A percentile compares a stretch with the other conserved stretches of the same genome.
phyloP scores from a whole-genome alignment of 1,140 invertebrate genomes.

The Drosophila nigromelanica region DNA sequence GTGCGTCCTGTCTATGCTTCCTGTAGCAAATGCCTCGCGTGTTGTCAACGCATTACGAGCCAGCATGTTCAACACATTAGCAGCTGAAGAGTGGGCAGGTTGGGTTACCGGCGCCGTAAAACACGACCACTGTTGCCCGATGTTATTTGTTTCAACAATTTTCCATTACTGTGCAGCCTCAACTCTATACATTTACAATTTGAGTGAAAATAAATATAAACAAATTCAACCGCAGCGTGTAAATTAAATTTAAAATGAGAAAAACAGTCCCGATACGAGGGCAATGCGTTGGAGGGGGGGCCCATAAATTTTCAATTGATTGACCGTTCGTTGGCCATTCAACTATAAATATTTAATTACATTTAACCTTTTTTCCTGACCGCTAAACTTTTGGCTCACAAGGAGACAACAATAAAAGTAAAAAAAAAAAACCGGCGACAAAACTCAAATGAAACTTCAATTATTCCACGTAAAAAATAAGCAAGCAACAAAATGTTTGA shows the following conservation, averaged over 20 bases:
- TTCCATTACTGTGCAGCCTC: conserved; percentile 25
- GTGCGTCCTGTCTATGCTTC: conserved; percentile 14
- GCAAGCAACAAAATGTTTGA: conserved; percentile 48
- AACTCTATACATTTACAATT: conserved; percentile 63
- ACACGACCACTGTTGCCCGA: conserved; percentile 27
- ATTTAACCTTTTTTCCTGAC: conserved; percentile 69
- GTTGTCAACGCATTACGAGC: conserved; percentile 73
- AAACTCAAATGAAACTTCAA: conserved; percentile 81
- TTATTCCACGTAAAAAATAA: conserved; percentile 82
- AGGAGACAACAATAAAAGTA: no score
- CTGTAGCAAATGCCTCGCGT: conserved; percentile 57
- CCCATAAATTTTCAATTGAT: conserved; percentile 76
- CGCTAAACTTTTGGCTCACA: conserved; percentile 47
- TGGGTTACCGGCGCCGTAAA: conserved; percentile 7
- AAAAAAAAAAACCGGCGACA: conserved; percentile 25
- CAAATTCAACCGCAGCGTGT: conserved; percentile 53
- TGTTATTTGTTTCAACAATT: conserved; percentile 56
- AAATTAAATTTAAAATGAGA: conserved; percentile 65
- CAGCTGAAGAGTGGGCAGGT: conserved; percentile 3
- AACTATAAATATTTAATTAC: conserved; percentile 78
- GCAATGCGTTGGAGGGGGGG: neutral
- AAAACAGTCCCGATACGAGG: neutral
- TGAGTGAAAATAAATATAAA: conserved; percentile 68
- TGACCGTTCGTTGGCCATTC: conserved; percentile 31
- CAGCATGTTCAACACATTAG: conserved; percentile 80